Base-by-base conservation (phyloP, 2,113 vertebrate species). In the Brachypteracias leptosomus region DNA sequence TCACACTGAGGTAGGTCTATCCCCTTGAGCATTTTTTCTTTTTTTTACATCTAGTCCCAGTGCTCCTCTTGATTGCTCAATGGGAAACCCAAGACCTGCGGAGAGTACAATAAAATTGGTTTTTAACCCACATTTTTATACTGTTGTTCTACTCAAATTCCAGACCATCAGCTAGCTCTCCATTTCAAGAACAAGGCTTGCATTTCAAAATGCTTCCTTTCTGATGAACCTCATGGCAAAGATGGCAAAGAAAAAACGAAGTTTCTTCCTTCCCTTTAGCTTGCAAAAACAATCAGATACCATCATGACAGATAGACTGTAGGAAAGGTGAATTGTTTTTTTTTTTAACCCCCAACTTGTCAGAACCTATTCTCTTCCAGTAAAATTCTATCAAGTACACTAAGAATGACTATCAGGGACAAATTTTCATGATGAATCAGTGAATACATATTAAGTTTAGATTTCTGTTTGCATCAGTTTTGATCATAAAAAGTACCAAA, bases 1-100 rank as follows among this genome's bases (percentile, higher is more conserved):
- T 90, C 79, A 88, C 68, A 74, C 55, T 25, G 55, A 91, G 67
- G 79, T n/a, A 92, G 82, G 88, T 80, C 85, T 94, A 93, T 77
- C 35, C 82, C 82, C 75, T 75, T 67, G 58, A 91, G 91, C 29
- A 31, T 66, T 84, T 87, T 70, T 78, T 47, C 5, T 4, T 58
- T 62, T 36, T 19, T n/a, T 44, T 16, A 67, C 6, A 42, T 44
- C 42, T 74, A 88, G 38, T 93, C 72, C 42, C 90, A 59, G n/a
- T 29, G 33, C 51, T 91, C 33, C 26, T 91, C 82, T 76, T 70
- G 55, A 71, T 29, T 76, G 31, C 47, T 80, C 33, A 79, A 31
- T 19, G 22, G 31, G 71, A 90, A 91, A 85, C 42, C 51, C 67
- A 80, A 68, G 24, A 31, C 38, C 49, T 73, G 2, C 13, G 12